Conservation (phyloP, 1,140 invertebrate species). For the Eurosta solidaginis region DNA sequence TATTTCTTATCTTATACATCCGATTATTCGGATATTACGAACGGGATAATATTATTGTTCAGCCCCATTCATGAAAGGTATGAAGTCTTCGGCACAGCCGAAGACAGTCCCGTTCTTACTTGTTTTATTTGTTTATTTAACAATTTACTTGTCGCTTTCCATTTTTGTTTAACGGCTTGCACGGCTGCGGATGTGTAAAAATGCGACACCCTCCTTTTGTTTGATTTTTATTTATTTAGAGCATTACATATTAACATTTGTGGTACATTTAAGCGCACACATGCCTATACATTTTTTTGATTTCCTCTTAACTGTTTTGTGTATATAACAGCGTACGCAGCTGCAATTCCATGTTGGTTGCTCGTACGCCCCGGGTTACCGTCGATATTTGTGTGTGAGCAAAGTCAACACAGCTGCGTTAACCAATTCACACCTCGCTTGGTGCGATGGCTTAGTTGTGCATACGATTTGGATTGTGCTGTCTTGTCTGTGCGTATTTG, state of each 20-base stretch:
- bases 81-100: too few species aligned
- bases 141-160: neutral
- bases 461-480: too few species aligned
- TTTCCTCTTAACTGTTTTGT: neutral
- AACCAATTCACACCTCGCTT: slow-evolving; percentile 1
- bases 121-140: neutral
- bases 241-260: neutral
- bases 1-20: too few species aligned
- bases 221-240: neutral
- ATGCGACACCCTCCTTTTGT: too few species aligned
- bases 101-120: too few species aligned
- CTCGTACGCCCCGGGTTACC: neutral
- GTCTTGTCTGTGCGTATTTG: too few species aligned
- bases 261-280: neutral
- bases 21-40: too few species aligned
- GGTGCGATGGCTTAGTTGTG: too few species aligned
- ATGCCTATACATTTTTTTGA: neutral
- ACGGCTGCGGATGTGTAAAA: neutral
- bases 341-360: neutral
- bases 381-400: too few species aligned
- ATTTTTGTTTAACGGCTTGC: neutral
- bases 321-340: neutral
- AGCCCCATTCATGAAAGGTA: too few species aligned
- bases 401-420: neutral
- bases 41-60: too few species aligned